These are phyloP conservation scores for Micropoecilia bifurca DNA, from an alignment of 2,797 vertebrate genomes.

Conservation along the genomic window DNA sequence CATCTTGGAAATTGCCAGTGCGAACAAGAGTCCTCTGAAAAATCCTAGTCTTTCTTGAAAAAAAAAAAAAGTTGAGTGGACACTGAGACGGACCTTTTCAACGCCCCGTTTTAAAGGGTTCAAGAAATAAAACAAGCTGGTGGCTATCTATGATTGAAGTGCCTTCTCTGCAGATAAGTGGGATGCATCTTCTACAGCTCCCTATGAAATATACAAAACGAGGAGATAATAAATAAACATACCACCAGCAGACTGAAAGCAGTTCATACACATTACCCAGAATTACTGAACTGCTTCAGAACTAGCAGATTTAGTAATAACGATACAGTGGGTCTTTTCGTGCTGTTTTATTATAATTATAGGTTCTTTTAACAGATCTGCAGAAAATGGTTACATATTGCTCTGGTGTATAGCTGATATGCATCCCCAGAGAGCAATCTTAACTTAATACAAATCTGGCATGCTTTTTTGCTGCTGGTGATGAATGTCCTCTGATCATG, in stretches of 20 bases:
- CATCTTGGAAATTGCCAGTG: conserved; percentile 33
- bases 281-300: conserved; percentile 75
- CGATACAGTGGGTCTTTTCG: conserved; percentile 36
- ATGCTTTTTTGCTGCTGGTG: conserved; percentile 47
- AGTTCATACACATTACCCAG: conserved; percentile 76
- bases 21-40: conserved; percentile 28
- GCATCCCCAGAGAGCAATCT: conserved; percentile 41
- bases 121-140: conserved; percentile 41
- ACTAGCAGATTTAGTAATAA: conserved; percentile 66
- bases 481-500: conserved; percentile 50
- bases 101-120: conserved; percentile 51
- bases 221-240: conserved; percentile 61
- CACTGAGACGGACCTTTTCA: conserved; percentile 46
- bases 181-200: conserved; percentile 27
- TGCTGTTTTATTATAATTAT: conserved; percentile 73
- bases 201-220: conserved; percentile 22
- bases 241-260: conserved; percentile 63
- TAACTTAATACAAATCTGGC: conserved; percentile 43
- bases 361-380: conserved; percentile 50
- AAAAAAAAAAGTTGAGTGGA: conserved; percentile 33
- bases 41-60: conserved; percentile 22
- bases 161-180: conserved; percentile 42
- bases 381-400: conserved; percentile 48
- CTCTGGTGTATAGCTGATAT: conserved; percentile 15
- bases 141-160: conserved; percentile 58